Percentiles rank a stretch among this genome's conserved stretches.
These are phyloP conservation scores for Andrena haemorrhoa DNA, from an alignment of 2,888 invertebrate species.

Conservation along the genomic window DNA sequence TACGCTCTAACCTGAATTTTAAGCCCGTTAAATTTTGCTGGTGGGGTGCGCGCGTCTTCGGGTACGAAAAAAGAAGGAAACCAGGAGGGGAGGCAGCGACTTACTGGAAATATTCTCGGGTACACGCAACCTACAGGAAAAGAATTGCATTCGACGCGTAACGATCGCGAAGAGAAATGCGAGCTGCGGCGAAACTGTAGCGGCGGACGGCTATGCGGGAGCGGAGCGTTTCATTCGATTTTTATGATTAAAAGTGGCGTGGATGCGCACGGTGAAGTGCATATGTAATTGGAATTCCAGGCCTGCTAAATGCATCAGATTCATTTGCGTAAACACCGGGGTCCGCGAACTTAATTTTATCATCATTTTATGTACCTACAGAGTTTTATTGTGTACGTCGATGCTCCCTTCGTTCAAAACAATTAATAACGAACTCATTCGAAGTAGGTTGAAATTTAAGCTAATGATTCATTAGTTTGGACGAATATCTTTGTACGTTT, in stretches of 20 bases:
- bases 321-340: too few relatives aligned
- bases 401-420: too few relatives aligned
- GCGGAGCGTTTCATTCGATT: not conserved
- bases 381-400: too few relatives aligned
- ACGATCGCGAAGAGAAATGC: constrained; percentile 6
- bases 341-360: too few relatives aligned
- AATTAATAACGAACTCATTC: too few relatives aligned
- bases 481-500: too few relatives aligned
- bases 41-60: constrained; percentile 5
- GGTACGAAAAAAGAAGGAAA: not conserved
- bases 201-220: not conserved
- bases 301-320: too few relatives aligned
- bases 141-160: not conserved
- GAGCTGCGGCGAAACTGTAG: not conserved
- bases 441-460: too few relatives aligned
- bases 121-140: not conserved
- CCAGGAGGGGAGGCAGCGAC: not conserved
- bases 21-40: constrained; percentile 60
- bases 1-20: constrained; percentile 65
- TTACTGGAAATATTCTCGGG: not conserved
- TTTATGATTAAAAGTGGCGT: not conserved
- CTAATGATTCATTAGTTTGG: too few relatives aligned
- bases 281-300: too few relatives aligned
- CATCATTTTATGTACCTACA: too few relatives aligned
- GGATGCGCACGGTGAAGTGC: too few relatives aligned